These are phyloP conservation scores for Agrotis puta DNA, from an alignment of 2,888 invertebrate genomes.

Conservation along the genomic window DNA sequence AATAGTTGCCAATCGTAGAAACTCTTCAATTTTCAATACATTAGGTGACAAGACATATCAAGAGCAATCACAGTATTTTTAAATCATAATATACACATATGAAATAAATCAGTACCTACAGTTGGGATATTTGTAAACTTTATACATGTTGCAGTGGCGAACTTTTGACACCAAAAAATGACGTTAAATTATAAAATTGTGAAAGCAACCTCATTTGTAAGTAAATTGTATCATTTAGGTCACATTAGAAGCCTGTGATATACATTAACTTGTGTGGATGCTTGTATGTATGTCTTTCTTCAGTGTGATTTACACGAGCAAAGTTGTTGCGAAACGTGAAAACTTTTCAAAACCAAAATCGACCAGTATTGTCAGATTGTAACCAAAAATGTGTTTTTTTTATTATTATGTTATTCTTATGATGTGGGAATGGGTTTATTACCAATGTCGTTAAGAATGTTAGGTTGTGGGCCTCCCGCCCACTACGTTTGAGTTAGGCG, in stretches of 20 bases:
- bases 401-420: conserved; percentile 63
- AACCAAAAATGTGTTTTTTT: conserved; percentile 83
- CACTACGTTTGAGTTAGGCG: conserved; percentile 74
- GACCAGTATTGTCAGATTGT: conserved; percentile 87
- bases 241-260: conserved; percentile 90
- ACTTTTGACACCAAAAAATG: conserved; percentile 73
- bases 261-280: conserved; percentile 84
- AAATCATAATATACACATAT: conserved; percentile 62
- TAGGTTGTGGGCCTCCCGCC: conserved; percentile 64
- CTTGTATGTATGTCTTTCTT: conserved; percentile 83
- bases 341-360: conserved; percentile 83
- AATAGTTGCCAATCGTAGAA: conserved; percentile 60
- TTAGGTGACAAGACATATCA: conserved; percentile 87
- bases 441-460: conserved; percentile 79
- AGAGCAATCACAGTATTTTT: conserved; percentile 79
- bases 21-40: conserved; percentile 72
- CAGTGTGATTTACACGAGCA: conserved; percentile 77
- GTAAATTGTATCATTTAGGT: conserved; percentile 85
- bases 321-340: conserved; percentile 50
- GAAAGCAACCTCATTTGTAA: conserved; percentile 76
- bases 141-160: conserved; percentile 59
- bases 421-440: conserved; percentile 77
- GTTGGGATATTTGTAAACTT: conserved; percentile 62
- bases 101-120: conserved; percentile 49
- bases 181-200: conserved; percentile 66